Base-by-base conservation (phyloP, 2,797 vertebrate species). In the Pachyuromys duprasi region DNA sequence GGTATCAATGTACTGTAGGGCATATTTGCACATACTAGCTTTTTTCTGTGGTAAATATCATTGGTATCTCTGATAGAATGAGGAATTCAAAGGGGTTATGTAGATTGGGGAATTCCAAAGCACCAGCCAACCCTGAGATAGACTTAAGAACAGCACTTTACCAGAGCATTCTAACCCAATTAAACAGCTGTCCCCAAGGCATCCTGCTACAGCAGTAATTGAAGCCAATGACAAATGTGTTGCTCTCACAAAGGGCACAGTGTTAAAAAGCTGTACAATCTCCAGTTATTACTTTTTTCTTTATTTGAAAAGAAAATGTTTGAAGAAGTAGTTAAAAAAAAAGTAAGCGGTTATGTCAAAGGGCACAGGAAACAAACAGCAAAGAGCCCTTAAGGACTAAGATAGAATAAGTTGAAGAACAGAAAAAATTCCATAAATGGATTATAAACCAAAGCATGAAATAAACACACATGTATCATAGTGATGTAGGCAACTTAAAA, bases 151-250 rank as follows among this genome's bases (percentile, higher is more conserved):
- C 90, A 90, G 92, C 63, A 91, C 83, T 96, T 90, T 91, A 95
- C 92, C 81, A 96, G 95, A 88, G 92, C 76, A 65, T 95, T 93
- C 97, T 97, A 97, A 96, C 96, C 94, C 97, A 97, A 95, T 97
- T 97, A 97, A 97, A 94, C 90, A 87, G 83, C 82, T 95, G 79
- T 95, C 89, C 94, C 72, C 31, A 36, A 86, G 94, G 96, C 94
- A 93, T 94, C 69, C 88, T 92, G 94, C 82, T 96, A 31, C 69
- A 96, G 90, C 88, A 92, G 92, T 96, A 97, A 97, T 96, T 97
- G 96, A 98, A 97, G 92, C 82, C 78, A 96, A 88, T 97, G 97
- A 93, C 94, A 96, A 97, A 96, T 94, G 75, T 89, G 91, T 90
- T 96, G 75, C 79, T 93, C 95, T 97, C 94, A 89, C 62, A 96